A percentile compares a stretch with the other conserved stretches of the same genome.
Conservation (phyloP, 1,140 invertebrate genomes). For the Araneus ventricosus region DNA sequence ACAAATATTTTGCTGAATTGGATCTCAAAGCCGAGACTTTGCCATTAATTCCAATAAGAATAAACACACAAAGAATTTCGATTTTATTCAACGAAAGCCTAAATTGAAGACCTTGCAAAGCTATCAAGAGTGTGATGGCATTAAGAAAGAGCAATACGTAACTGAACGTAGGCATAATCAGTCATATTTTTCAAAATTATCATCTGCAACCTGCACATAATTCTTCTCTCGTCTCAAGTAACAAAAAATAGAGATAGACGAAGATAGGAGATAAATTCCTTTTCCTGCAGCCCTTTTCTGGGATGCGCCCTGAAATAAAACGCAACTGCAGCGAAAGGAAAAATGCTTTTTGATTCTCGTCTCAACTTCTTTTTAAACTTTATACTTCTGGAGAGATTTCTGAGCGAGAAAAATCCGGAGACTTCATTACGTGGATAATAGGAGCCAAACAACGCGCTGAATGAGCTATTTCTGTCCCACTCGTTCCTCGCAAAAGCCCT, state of each 20-base stretch:
- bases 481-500: not conserved
- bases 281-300: not conserved
- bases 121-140: too few species aligned
- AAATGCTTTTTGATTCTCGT: slow-evolving; percentile 24
- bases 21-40: too few species aligned
- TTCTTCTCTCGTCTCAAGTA: not conserved
- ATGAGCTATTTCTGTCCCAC: slow-evolving; percentile 59
- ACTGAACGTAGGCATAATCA: too few species aligned
- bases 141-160: too few species aligned
- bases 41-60: too few species aligned
- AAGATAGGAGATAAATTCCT: not conserved
- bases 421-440: slow-evolving; percentile 69
- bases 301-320: not conserved
- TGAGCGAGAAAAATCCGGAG: slow-evolving; percentile 26
- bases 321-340: not conserved
- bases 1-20: too few species aligned
- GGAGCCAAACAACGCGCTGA: slow-evolving; percentile 65
- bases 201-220: not conserved
- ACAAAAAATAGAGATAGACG: not conserved
- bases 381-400: not conserved
- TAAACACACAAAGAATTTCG: too few species aligned
- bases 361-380: slow-evolving; percentile 9
- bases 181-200: not conserved
- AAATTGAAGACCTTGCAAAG: too few species aligned
- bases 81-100: too few species aligned